A percentile compares a stretch with the other conserved stretches of the same genome.
These are phyloP conservation scores for Elegia similella DNA, from an alignment of 2,888 invertebrate genomes.

Conservation along the genomic window DNA sequence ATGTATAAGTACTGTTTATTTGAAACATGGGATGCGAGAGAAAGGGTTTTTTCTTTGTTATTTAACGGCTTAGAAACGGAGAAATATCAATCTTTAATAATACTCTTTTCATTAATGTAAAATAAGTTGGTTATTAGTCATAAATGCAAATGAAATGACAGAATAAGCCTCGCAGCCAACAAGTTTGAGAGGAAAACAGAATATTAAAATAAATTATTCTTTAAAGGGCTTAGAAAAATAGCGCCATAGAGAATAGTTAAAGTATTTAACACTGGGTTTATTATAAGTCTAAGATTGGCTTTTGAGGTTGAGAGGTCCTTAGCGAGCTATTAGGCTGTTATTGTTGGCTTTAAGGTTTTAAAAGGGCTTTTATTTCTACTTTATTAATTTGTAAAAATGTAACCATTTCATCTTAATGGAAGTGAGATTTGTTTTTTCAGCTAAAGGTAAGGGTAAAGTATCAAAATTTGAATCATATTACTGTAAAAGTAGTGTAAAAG, in stretches of 20 bases:
- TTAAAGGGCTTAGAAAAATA: not conserved
- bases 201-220: not conserved
- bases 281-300: not conserved
- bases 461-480: too few relatives aligned
- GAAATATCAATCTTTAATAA: too few relatives aligned
- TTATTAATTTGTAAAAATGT: not conserved
- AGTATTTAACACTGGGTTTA: not conserved
- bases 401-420: too few relatives aligned
- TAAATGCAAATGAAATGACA: not conserved
- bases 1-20: too few relatives aligned
- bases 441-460: too few relatives aligned
- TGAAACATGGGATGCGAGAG: too few relatives aligned
- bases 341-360: not conserved
- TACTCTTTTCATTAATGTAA: too few relatives aligned
- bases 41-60: too few relatives aligned
- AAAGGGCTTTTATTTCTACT: not conserved
- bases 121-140: too few relatives aligned
- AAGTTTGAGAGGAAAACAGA: not conserved
- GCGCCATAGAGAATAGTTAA: not conserved
- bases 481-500: too few relatives aligned
- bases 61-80: too few relatives aligned
- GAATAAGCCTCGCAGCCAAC: not conserved
- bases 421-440: too few relatives aligned
- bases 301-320: not conserved
- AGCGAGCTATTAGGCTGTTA: conserved; percentile 2